Base-by-base conservation (phyloP, 2,113 vertebrate species). In the Tragelaphus buxtoni region DNA sequence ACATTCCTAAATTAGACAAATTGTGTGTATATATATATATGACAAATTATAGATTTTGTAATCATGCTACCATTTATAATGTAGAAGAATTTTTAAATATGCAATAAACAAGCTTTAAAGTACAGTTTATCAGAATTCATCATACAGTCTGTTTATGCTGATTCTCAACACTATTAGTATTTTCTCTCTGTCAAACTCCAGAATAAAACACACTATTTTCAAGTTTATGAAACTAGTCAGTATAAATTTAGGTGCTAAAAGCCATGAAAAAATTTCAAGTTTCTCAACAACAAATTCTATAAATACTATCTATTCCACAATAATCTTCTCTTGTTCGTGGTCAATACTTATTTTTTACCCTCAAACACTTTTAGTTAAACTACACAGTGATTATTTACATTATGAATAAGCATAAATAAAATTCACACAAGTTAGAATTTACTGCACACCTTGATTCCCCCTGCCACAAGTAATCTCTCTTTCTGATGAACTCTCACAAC, bases 51-150 rank as follows among this genome's bases (percentile, higher is more conserved):
- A 92, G 11, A 72, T 58, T n/a, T 92, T 60, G 9, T 8, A 77
- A 45, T 83, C 55, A 90, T 94, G 94, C 79, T 85, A 92, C 2
- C 24, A 95, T 42, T 93, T 84, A 91, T 51, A 90, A 94, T 24
- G 89, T 10, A 91, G 42, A 83, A 92, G 32, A 94, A 60, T 30
- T 93, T 96, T 91, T 35, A 63, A 97, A 91, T 7, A 65, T 61
- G 45, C n/a, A 94, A 92, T 61, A 94, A 97, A 51, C 4, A 90
- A 91, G 45, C 2, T 88, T 82, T 61, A 94, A 88, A 88, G 76
- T 77, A 96, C 13, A 92, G 17, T 82, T 84, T 72, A 93, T 79
- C 47, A 63, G 45, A 96, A 94, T 86, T 92, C 77, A 90, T 58
- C 90, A 61, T 18, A 93, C 4, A 45, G 4, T 47, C 92, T 60